Conservation (phyloP, 1,140 invertebrate genomes). For the Cotesia glomerata region DNA sequence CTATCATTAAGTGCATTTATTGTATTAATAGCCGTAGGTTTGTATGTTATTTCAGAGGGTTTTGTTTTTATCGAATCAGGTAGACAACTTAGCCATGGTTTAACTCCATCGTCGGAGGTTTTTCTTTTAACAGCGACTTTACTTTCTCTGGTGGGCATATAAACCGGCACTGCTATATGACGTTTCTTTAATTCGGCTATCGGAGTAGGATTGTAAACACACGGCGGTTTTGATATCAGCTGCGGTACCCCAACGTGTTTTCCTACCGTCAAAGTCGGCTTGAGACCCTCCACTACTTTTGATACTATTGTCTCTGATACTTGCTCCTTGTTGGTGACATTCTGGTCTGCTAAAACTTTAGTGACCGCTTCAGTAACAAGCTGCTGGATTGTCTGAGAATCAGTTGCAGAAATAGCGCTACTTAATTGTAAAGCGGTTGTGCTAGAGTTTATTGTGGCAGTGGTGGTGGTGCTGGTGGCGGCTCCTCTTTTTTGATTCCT, state of each 20-base stretch:
- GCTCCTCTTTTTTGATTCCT: constrained; percentile 32
- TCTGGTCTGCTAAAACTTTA: constrained; percentile 59
- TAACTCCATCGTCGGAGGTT: constrained; percentile 44
- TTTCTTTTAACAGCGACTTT: constrained; percentile 58
- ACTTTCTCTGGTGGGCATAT: constrained; percentile 55
- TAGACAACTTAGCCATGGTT: constrained; percentile 48
- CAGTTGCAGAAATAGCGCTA: background rate
- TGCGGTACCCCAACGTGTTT: constrained; percentile 37
- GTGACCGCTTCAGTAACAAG: constrained; percentile 64
- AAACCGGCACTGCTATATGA: constrained; percentile 60
- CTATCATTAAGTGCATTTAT: constrained; percentile 6
- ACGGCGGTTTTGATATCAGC: constrained; percentile 39
- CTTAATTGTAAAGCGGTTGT: no score
- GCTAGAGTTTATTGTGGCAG: no score
- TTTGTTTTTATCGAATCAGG: constrained; percentile 42
- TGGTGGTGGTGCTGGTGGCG: background rate
- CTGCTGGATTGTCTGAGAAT: constrained; percentile 39
- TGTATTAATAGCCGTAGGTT: constrained; percentile 50
- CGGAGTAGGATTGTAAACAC: constrained; percentile 69
- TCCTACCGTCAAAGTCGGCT: constrained; percentile 48
- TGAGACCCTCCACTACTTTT: constrained; percentile 58
- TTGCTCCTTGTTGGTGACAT: constrained; percentile 49
- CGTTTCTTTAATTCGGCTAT: constrained; percentile 67
- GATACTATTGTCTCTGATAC: constrained; percentile 58
- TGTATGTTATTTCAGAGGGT: constrained; percentile 49